A percentile compares a stretch with the other conserved stretches of the same genome.
Evolutionary conservation across 2,888 invertebrate species (phyloP).

Genomic region (Heliothis peltigera): DNA sequence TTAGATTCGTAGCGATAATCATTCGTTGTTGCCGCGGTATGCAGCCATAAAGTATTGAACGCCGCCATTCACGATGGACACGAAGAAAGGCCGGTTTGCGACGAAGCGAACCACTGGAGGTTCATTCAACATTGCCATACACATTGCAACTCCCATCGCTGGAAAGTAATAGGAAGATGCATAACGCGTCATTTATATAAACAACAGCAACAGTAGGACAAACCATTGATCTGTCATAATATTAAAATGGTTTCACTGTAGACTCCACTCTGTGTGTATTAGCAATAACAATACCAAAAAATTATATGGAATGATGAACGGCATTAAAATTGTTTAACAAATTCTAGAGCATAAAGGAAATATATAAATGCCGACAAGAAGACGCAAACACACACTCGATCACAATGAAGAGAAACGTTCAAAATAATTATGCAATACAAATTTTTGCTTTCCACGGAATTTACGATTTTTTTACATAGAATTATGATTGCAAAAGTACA

Average conservation of each 20-base stretch:
- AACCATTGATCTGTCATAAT: not conserved
- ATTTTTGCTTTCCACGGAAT: no score
- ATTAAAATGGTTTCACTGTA: not conserved
- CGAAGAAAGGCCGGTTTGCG: conserved; percentile 12
- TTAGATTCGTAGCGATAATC: not conserved
- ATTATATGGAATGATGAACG: no score
- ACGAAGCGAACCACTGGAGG: conserved; percentile 66
- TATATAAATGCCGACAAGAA: not conserved
- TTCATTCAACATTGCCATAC: conserved; percentile 3
- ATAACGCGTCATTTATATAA: not conserved
- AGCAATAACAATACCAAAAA: no score
- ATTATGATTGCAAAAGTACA: not conserved
- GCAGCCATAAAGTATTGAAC: conserved; percentile 66
- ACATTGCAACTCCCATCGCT: conserved; percentile 5
- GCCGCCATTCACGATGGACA: not conserved
- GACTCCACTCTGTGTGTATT: not conserved
- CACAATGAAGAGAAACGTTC: not conserved
- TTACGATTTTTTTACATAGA: not conserved
- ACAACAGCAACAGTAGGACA: not conserved
- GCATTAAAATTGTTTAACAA: not conserved
- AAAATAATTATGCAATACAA: no score
- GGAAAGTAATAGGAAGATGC: conserved; percentile 1
- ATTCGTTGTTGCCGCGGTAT: conserved; percentile 57
- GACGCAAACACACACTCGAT: not conserved
- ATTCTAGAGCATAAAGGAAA: not conserved